Evolutionary conservation across 2,888 invertebrate genomes (phyloP).

Genomic region (Ophion obscuratus): DNA sequence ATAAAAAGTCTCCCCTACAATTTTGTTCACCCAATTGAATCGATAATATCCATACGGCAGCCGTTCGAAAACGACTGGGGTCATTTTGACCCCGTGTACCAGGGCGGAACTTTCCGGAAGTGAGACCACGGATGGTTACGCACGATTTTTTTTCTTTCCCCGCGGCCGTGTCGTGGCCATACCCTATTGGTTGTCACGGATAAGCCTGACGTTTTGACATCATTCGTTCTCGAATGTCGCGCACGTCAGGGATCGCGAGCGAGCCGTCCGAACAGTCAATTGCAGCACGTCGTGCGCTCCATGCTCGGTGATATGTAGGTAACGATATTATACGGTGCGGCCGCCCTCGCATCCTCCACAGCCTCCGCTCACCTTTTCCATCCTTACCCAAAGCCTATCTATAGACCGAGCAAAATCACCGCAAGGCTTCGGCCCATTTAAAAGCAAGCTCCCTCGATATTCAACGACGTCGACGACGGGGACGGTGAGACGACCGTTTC

Average conservation of each 20-base stretch:
- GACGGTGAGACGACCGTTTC: slow-evolving; percentile 48
- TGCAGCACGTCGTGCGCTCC: slow-evolving; percentile 19
- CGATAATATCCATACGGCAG: too few species aligned
- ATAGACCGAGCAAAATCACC: slow-evolving; percentile 43
- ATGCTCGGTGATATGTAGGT: slow-evolving; percentile 29
- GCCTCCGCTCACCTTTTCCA: slow-evolving; percentile 13
- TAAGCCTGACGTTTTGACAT: slow-evolving; percentile 24
- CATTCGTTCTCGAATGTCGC: slow-evolving; percentile 9
- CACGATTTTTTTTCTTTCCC: background rate
- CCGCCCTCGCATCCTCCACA: slow-evolving; percentile 16
- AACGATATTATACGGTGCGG: slow-evolving; percentile 22
- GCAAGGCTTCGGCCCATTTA: slow-evolving; percentile 53
- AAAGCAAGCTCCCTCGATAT: slow-evolving; percentile 55
- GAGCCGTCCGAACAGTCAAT: slow-evolving; percentile 36
- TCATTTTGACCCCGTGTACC: too few species aligned
- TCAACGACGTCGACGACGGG: slow-evolving; percentile 49
- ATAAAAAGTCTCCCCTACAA: too few species aligned
- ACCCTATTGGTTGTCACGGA: background rate
- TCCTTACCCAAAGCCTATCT: slow-evolving; percentile 20
- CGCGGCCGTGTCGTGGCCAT: background rate
- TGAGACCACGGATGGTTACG: background rate
- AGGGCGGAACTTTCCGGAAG: background rate
- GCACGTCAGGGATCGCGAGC: slow-evolving; percentile 11
- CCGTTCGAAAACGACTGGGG: too few species aligned
- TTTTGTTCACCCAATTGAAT: too few species aligned